Conservation (phyloP, 1,140 invertebrate species). For the Hypothenemus hampei region DNA sequence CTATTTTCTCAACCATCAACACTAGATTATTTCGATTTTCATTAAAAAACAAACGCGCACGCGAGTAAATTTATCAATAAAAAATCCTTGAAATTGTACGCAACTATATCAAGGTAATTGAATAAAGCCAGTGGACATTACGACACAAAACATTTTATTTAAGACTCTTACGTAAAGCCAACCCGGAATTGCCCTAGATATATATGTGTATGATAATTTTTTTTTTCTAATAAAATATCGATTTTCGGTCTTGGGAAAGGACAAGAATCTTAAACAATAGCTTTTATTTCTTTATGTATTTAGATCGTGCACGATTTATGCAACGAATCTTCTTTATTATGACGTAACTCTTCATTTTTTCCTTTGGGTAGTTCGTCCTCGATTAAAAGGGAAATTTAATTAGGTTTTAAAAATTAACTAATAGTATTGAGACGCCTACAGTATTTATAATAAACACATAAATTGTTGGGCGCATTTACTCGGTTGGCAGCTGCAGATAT, state of each 20-base stretch:
- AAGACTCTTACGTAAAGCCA: not conserved
- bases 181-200: constrained; percentile 5
- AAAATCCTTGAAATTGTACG: constrained; percentile 6
- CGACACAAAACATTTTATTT: not conserved
- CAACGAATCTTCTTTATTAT: too few species aligned
- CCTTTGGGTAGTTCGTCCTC: too few species aligned
- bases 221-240: constrained; percentile 1
- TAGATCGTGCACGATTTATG: too few species aligned
- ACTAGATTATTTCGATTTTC: too few species aligned
- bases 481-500: constrained; percentile 5
- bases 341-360: too few species aligned
- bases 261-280: too few species aligned
- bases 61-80: constrained; percentile 1
- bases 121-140: not conserved
- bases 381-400: constrained; percentile 1
- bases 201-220: not conserved
- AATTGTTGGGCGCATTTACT: constrained; percentile 7
- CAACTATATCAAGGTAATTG: constrained; percentile 2
- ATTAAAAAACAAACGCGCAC: too few species aligned
- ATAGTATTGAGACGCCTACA: constrained; percentile 8
- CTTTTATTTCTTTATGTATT: not conserved
- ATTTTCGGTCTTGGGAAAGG: not conserved
- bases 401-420: constrained; percentile 11
- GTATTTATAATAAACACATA: constrained; percentile 15
- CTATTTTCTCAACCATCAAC: too few species aligned